These are phyloP conservation scores for Drosophila bocqueti DNA, from an alignment of 1,140 invertebrate genomes.

Conservation along the genomic window DNA sequence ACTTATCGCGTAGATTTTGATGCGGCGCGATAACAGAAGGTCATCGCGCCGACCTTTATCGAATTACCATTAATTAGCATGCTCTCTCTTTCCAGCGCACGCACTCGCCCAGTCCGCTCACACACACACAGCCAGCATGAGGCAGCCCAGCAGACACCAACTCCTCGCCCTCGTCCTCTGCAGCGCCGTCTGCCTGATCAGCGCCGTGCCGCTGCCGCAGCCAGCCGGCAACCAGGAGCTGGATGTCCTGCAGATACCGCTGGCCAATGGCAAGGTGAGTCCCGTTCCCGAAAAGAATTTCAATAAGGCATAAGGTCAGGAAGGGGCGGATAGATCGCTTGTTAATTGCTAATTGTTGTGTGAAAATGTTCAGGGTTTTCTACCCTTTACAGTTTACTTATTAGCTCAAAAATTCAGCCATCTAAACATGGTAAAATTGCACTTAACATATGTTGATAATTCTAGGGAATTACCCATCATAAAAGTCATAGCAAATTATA, in stretches of 20 bases:
- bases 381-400: not conserved
- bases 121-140: constrained; percentile 60
- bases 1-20: not conserved
- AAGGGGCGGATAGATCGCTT: not conserved
- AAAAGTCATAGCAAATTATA: not conserved
- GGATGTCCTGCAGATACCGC: constrained; percentile 79
- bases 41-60: constrained; percentile 31
- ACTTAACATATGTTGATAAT: not conserved
- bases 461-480: not conserved
- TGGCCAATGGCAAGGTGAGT: constrained; percentile 83
- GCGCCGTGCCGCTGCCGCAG: constrained; percentile 73
- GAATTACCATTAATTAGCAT: constrained; percentile 43
- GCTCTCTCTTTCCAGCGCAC: constrained; percentile 25
- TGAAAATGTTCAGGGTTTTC: not conserved
- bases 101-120: not conserved
- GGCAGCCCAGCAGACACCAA: constrained; percentile 66
- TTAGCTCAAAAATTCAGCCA: not conserved
- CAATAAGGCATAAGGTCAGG: not conserved
- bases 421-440: not conserved
- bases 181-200: constrained; percentile 66
- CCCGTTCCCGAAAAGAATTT: too few relatives aligned
- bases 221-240: constrained; percentile 73
- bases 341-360: not conserved
- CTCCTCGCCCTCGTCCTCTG: constrained; percentile 60
- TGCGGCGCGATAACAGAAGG: constrained; percentile 19